Percentiles rank a stretch among this genome's conserved stretches.
These are phyloP conservation scores for Drosophila nr. fundita DNA, from an alignment of 2,888 invertebrate species.

Conservation along the genomic window DNA sequence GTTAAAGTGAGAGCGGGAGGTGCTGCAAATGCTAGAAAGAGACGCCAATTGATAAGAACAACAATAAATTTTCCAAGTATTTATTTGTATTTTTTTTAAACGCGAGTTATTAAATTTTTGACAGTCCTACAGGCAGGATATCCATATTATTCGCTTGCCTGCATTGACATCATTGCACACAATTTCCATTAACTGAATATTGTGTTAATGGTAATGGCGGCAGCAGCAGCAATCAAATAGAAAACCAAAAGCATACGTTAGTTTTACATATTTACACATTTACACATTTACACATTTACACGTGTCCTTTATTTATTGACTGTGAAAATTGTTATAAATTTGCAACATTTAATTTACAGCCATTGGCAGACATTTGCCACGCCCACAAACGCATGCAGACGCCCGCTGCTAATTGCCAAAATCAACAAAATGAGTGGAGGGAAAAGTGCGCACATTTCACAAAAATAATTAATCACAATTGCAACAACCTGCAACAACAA, in stretches of 20 bases:
- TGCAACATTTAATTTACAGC: constrained; percentile 49
- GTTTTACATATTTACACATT: constrained; percentile 49
- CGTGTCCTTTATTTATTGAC: constrained; percentile 56
- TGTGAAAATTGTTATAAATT: constrained; percentile 62
- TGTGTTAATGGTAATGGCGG: constrained; percentile 41
- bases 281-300: constrained; percentile 20
- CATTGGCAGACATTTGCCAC: constrained; percentile 26
- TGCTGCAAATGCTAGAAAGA: background rate
- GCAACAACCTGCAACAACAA: constrained; percentile 30
- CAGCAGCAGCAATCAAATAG: constrained; percentile 38
- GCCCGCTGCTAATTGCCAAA: constrained; percentile 53
- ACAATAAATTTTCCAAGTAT: background rate
- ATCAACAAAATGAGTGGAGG: constrained; percentile 47
- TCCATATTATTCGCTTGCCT: constrained; percentile 18
- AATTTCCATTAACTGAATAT: constrained; percentile 38
- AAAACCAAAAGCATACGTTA: constrained; percentile 57
- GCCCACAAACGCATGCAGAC: constrained; percentile 21
- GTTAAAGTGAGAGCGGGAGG: background rate
- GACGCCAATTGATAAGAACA: background rate
- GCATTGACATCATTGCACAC: constrained; percentile 31
- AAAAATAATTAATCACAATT: constrained; percentile 62
- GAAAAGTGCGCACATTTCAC: constrained; percentile 19
- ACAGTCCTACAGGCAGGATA: background rate
- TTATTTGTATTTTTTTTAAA: background rate
- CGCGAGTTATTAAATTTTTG: background rate